Evolutionary conservation across 2,888 invertebrate species (phyloP).

Genomic region (Hydriomena furcata): DNA sequence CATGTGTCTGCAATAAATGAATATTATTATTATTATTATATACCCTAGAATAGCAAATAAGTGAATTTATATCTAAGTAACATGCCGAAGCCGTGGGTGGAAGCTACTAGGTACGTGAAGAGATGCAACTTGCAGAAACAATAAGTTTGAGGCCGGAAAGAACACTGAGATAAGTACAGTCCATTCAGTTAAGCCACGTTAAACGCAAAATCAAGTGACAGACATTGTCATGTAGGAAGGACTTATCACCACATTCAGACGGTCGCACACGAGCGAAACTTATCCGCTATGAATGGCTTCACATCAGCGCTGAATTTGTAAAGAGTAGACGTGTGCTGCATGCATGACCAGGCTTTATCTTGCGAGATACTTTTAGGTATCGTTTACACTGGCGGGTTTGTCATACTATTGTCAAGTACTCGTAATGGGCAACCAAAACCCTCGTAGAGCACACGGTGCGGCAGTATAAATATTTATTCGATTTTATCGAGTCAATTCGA

Average conservation of each 20-base stretch:
- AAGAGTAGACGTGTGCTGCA: slow-evolving; percentile 78
- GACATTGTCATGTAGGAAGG: slow-evolving; percentile 60
- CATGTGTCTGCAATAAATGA: no score
- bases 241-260: slow-evolving; percentile 71
- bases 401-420: not conserved
- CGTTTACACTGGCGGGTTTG: not conserved
- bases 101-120: not conserved
- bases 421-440: no score
- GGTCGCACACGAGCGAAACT: slow-evolving; percentile 70
- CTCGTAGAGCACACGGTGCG: no score
- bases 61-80: no score
- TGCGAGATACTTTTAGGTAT: slow-evolving; percentile 32
- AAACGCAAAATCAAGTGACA: slow-evolving; percentile 59
- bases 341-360: slow-evolving; percentile 75
- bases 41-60: no score
- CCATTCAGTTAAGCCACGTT: slow-evolving; percentile 22
- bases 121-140: not conserved
- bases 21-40: no score
- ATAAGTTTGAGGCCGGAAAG: slow-evolving; percentile 14
- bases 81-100: no score
- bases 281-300: slow-evolving; percentile 74
- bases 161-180: slow-evolving; percentile 23
- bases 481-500: no score
- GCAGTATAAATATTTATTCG: no score
- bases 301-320: slow-evolving; percentile 77